Conservation (phyloP, 2,113 vertebrate species). For the Orientallactaga bullata region DNA sequence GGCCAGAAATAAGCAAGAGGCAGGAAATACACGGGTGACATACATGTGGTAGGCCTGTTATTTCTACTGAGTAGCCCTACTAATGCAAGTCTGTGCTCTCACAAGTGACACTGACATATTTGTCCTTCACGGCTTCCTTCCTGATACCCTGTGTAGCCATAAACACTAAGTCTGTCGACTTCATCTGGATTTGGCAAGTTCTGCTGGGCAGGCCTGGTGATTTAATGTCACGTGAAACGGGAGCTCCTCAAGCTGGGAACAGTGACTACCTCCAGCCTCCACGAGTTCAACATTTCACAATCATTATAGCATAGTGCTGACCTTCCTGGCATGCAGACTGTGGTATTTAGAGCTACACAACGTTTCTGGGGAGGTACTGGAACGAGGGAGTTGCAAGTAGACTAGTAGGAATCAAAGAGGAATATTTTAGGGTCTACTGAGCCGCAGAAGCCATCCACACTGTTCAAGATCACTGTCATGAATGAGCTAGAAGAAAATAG, state of each 20-base stretch:
- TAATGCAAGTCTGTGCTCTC: constrained; percentile 87
- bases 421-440: constrained; percentile 83
- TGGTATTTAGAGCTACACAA: constrained; percentile 74
- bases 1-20: background rate
- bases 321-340: constrained; percentile 82
- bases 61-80: constrained; percentile 86
- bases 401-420: constrained; percentile 78
- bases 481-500: background rate
- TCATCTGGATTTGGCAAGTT: constrained; percentile 86
- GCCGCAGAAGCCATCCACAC: fast-evolving
- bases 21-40: constrained; percentile 78
- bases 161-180: constrained; percentile 83
- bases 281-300: constrained; percentile 86
- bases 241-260: constrained; percentile 81
- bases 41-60: constrained; percentile 84
- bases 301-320: constrained; percentile 83
- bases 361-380: constrained; percentile 83
- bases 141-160: constrained; percentile 82
- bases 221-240: constrained; percentile 83
- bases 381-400: constrained; percentile 79
- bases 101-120: constrained; percentile 85
- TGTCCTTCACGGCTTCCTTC: constrained; percentile 86
- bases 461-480: background rate
- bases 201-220: constrained; percentile 83
- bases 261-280: constrained; percentile 70